Evolutionary conservation across 1,140 invertebrate genomes (phyloP).

Genomic region (Pogonus chalceus): DNA sequence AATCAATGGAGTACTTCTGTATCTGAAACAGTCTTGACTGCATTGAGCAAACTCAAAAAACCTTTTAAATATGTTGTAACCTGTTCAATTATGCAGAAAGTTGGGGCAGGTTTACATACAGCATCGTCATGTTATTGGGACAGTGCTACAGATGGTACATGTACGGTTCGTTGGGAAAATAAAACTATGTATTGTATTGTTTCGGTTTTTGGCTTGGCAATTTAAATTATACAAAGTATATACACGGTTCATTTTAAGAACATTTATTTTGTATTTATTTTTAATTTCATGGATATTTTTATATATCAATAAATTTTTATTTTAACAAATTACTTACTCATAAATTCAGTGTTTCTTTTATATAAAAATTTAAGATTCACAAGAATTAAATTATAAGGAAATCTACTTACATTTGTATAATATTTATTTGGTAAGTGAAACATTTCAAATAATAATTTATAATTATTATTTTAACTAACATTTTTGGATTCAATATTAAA

Average conservation of each 20-base stretch:
- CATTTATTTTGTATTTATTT: too few relatives aligned
- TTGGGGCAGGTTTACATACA: slow-evolving; percentile 93
- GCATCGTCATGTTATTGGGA: slow-evolving; percentile 97
- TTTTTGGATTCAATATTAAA: too few relatives aligned
- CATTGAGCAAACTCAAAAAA: slow-evolving; percentile 89
- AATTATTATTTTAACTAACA: too few relatives aligned
- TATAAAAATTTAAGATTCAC: too few relatives aligned
- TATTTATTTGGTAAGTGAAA: too few relatives aligned
- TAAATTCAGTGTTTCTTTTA: too few relatives aligned
- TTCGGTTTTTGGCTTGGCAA: slow-evolving; percentile 33
- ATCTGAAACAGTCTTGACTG: slow-evolving; percentile 83
- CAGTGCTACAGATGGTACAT: slow-evolving; percentile 88
- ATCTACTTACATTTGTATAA: too few relatives aligned
- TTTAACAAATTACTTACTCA: too few relatives aligned
- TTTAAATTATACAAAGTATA: slow-evolving; percentile 18
- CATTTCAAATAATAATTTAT: too few relatives aligned
- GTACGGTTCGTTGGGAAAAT: slow-evolving; percentile 97
- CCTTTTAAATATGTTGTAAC: slow-evolving; percentile 85
- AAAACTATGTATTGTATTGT: slow-evolving; percentile 97
- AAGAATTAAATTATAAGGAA: too few relatives aligned
- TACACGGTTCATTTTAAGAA: neutral
- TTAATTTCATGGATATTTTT: too few relatives aligned
- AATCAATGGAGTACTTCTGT: slow-evolving; percentile 94
- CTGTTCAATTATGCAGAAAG: slow-evolving; percentile 97
- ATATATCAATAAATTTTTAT: too few relatives aligned